These are phyloP conservation scores for Marcusenius ussheri DNA, from an alignment of 2,113 vertebrate genomes.

Conservation along the genomic window DNA sequence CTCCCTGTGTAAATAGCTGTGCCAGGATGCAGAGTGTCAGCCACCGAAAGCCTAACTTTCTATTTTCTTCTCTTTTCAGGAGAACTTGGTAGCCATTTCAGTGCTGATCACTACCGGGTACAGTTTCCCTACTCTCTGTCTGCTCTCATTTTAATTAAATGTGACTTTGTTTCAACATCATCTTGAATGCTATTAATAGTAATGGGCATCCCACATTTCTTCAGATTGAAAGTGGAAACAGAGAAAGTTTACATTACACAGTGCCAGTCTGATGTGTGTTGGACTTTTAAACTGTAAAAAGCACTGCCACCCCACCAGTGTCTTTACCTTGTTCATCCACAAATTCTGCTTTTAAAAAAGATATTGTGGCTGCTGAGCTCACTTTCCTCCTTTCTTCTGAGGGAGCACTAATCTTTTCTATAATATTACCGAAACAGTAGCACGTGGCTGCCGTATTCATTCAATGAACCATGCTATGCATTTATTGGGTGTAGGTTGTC, in stretches of 20 bases:
- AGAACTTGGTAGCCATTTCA: constrained; percentile 58
- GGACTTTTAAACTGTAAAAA: neutral
- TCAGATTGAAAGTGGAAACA: neutral
- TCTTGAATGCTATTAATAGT: neutral
- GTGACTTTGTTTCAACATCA: neutral
- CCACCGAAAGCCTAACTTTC: constrained; percentile 12
- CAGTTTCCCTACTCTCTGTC: neutral
- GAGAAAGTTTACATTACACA: neutral
- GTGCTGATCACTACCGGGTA: constrained; percentile 73
- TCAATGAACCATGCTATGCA: neutral
- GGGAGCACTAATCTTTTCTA: neutral
- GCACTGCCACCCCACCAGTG: neutral
- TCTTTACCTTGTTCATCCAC: neutral
- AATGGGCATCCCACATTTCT: neutral
- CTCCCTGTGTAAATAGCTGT: neutral
- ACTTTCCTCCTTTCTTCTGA: neutral
- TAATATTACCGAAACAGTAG: neutral
- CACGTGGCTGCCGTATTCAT: neutral
- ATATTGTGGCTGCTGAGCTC: neutral
- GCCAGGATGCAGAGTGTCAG: neutral
- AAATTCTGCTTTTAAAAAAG: neutral
- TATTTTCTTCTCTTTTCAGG: constrained; percentile 55
- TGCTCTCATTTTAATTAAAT: neutral
- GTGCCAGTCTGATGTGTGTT: neutral
- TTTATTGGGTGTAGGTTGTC: neutral